Percentiles rank a stretch among this genome's conserved stretches.
phyloP scores from a whole-genome alignment of 2,113 vertebrate species.

The Orthonyx spaldingii region DNA sequence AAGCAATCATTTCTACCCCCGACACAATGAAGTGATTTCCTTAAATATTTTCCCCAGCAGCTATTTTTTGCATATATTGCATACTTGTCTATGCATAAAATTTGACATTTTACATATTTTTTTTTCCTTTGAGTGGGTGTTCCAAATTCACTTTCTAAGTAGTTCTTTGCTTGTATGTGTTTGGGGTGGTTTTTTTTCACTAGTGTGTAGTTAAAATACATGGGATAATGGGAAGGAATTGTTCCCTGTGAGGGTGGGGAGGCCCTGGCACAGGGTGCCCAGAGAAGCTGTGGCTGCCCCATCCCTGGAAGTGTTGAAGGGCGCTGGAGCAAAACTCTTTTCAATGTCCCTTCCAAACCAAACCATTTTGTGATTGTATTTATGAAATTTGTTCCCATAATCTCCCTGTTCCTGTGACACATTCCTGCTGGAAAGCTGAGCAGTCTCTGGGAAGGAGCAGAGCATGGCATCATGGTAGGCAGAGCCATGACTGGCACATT shows the following conservation, averaged over 20 bases:
- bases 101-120: neutral
- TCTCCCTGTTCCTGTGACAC: neutral
- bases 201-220: neutral
- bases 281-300: neutral
- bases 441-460: neutral
- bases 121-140: neutral
- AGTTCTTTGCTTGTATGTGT: neutral
- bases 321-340: neutral
- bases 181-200: neutral
- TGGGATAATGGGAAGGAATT: neutral
- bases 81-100: neutral
- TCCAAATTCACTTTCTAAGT: neutral
- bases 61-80: constrained; percentile 36
- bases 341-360: neutral
- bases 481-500: neutral
- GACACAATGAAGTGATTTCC: constrained; percentile 47
- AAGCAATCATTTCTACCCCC: neutral
- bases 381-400: neutral
- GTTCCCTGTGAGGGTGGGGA: neutral
- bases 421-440: neutral
- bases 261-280: neutral
- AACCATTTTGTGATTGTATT: neutral
- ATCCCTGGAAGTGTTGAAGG: neutral
- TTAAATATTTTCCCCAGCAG: constrained; percentile 50
- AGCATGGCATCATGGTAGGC: neutral